Evolutionary conservation across 2,888 invertebrate genomes (phyloP).

Genomic region (Macrosiphum euphorbiae): DNA sequence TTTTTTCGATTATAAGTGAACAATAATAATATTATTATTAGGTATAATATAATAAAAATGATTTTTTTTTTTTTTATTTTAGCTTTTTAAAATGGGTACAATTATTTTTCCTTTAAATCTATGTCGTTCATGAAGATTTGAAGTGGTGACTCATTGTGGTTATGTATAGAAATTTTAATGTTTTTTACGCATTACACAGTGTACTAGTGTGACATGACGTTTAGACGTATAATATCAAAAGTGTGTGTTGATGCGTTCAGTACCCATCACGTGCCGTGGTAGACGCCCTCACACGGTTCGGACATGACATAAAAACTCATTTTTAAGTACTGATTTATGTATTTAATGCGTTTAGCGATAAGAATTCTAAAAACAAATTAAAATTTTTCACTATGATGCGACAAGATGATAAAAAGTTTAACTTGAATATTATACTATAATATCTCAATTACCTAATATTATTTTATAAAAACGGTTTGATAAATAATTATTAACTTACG

Average conservation of each 20-base stretch:
- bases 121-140: not conserved
- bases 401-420: not conserved
- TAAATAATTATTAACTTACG: no score
- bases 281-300: not conserved
- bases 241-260: not conserved
- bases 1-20: not conserved
- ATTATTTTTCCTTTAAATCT: not conserved
- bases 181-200: not conserved
- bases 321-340: not conserved
- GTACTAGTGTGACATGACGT: not conserved
- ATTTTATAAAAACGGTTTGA: not conserved
- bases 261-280: not conserved
- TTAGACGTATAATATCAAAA: not conserved
- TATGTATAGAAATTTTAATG: not conserved
- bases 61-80: no score
- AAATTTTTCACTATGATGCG: not conserved
- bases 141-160: not conserved
- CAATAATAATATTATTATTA: not conserved
- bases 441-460: not conserved
- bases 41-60: no score
- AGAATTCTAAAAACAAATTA: not conserved
- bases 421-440: not conserved
- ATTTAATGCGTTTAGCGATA: not conserved
- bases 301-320: not conserved
- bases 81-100: not conserved